Evolutionary conservation across 2,113 vertebrate species (phyloP).

Genomic region (Ctenodactylus gundi): DNA sequence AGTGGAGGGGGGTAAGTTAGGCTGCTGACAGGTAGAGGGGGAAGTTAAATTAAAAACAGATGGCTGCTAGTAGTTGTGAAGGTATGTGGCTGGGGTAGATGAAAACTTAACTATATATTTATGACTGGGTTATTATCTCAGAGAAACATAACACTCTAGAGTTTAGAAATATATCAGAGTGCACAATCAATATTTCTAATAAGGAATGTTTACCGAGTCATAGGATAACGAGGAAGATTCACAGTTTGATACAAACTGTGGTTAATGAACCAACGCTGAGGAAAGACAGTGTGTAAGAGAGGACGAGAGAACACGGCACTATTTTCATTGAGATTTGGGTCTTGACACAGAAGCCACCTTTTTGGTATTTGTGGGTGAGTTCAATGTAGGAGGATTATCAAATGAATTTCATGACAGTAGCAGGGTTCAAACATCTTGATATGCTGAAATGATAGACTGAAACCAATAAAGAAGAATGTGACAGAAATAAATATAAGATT

Average conservation of each 20-base stretch:
- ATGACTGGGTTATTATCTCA: neutral
- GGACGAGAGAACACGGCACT: neutral
- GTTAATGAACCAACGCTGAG: neutral
- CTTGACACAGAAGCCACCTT: neutral
- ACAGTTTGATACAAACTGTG: neutral
- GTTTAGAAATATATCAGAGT: neutral
- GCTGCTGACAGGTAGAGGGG: no score
- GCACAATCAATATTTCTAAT: neutral
- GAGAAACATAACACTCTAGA: neutral
- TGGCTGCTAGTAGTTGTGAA: neutral
- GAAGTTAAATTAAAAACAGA: neutral
- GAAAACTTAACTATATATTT: neutral
- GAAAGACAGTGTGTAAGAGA: neutral
- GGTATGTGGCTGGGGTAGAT: neutral
- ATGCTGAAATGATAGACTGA: slow-evolving; percentile 38
- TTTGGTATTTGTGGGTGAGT: slow-evolving; percentile 11
- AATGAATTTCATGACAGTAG: slow-evolving; percentile 29
- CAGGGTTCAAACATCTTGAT: slow-evolving; percentile 36
- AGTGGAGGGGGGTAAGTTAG: neutral
- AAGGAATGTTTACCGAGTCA: neutral
- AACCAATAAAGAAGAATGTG: slow-evolving; percentile 48
- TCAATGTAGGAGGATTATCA: slow-evolving; percentile 40
- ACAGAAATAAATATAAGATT: slow-evolving; percentile 51
- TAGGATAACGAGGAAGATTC: neutral
- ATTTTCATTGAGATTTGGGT: neutral